Conservation (phyloP, 2,888 invertebrate genomes). For the Pseudococcus jackbeardsleyi region DNA sequence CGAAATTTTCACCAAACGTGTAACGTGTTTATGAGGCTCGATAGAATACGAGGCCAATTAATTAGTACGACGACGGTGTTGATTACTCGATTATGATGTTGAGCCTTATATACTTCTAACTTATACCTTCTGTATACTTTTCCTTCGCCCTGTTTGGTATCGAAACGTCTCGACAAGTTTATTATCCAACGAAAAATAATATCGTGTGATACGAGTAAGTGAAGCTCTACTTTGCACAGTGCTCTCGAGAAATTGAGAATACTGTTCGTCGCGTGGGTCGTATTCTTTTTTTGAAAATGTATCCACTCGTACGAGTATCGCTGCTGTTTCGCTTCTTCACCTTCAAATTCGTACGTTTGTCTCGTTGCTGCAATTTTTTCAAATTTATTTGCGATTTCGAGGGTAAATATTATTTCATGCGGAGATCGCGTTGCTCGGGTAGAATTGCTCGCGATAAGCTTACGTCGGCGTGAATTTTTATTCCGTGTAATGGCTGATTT, state of each 20-base stretch:
- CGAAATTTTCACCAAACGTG: background rate
- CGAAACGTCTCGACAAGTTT: background rate
- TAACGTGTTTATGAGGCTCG: conserved; percentile 22
- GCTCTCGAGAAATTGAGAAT: background rate
- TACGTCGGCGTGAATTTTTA: background rate
- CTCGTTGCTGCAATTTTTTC: background rate
- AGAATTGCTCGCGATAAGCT: background rate
- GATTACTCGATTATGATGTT: conserved; percentile 15
- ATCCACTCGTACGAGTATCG: background rate
- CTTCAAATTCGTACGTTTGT: background rate
- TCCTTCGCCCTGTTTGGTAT: background rate
- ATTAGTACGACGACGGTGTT: conserved; percentile 11
- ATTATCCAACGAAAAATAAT: background rate
- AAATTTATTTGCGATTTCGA: background rate
- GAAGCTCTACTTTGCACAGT: background rate
- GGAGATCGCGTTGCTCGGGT: background rate
- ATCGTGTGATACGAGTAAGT: background rate
- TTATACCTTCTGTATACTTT: background rate
- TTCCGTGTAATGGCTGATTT: background rate
- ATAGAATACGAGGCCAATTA: conserved; percentile 3
- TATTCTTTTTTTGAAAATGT: background rate
- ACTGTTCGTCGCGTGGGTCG: background rate
- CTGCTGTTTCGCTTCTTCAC: background rate
- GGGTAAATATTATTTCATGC: background rate
- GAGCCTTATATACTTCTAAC: background rate